Evolutionary conservation across 2,888 invertebrate species (phyloP), one percentile per base, ranked within the genome.

Genomic region (Encarsia formosa): DNA sequence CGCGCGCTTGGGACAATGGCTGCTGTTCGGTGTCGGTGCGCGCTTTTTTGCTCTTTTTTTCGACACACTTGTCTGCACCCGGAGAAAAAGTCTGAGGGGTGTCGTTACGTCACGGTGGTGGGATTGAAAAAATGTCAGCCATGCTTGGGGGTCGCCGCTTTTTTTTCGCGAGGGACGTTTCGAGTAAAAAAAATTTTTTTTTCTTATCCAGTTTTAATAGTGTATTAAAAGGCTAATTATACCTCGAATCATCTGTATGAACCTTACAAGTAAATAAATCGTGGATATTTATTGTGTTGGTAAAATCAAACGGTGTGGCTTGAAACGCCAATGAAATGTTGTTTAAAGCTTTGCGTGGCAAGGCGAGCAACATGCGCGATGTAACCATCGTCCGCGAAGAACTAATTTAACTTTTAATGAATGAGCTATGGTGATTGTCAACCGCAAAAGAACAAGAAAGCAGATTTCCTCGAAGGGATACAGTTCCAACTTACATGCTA

Each of bases 401-500:
- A 50, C 54, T 50, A 54, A 54, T 54, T 54, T 54, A 54, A 54
- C 54, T 54, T 54, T 54, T 50, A 54, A 54, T 47, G 54, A 54
- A 50, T 40, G 50, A 54, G 43, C 32, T 35, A 41, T n/a, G 35
- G 47, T 54, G 47, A 54, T 54, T 54, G 50, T 50, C 53, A 49
- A 32, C n/a, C n/a, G n/a, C n/a, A n/a, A n/a, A n/a, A n/a, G n/a
- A n/a, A n/a, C n/a, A n/a, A n/a, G n/a, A n/a, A n/a, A n/a, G n/a
- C n/a, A n/a, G n/a, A n/a, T n/a, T n/a, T n/a, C n/a, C n/a, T n/a
- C n/a, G n/a, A n/a, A n/a, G n/a, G n/a, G n/a, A n/a, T n/a, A n/a
- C n/a, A n/a, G n/a, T n/a, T n/a, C n/a, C n/a, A n/a, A n/a, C n/a
- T n/a, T n/a, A n/a, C n/a, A n/a, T n/a, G n/a, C n/a, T n/a, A n/a